Percentiles rank a stretch among this genome's conserved stretches.
Evolutionary conservation across 2,113 vertebrate species (phyloP).

Genomic region (Todiramphus chloris): DNA sequence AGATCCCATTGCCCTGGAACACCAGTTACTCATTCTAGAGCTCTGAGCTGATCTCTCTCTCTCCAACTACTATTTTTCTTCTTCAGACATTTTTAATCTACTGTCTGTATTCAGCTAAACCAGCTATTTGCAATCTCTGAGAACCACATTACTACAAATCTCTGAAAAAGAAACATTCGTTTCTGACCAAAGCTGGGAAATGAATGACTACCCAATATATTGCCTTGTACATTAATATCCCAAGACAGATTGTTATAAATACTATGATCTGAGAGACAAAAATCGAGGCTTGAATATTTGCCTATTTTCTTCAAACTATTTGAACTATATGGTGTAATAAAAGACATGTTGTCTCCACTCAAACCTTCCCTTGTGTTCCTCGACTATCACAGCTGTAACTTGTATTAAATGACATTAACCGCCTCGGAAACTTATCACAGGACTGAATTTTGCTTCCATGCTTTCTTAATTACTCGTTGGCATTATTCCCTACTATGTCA

Average conservation of each 20-base stretch:
- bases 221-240: conserved; percentile 7
- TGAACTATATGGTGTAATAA: neutral
- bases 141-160: conserved; percentile 17
- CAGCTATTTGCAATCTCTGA: neutral
- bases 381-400: neutral
- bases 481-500: neutral
- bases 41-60: neutral
- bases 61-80: neutral
- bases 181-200: conserved; percentile 7
- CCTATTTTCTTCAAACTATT: neutral
- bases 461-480: conserved; percentile 24
- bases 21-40: neutral
- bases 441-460: neutral
- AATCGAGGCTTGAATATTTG: conserved; percentile 1
- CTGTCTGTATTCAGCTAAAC: neutral
- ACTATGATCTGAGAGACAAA: neutral
- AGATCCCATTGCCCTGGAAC: neutral
- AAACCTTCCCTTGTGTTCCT: neutral
- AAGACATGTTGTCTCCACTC: neutral
- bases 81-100: neutral
- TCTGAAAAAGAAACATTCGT: conserved; percentile 9
- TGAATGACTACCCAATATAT: neutral
- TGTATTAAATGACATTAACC: neutral
- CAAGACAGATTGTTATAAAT: conserved; percentile 7
- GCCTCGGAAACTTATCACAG: neutral